Evolutionary conservation across 2,113 vertebrate genomes (phyloP), one percentile per base, ranked within the genome.

Genomic region (Periophthalmus modestus): DNA sequence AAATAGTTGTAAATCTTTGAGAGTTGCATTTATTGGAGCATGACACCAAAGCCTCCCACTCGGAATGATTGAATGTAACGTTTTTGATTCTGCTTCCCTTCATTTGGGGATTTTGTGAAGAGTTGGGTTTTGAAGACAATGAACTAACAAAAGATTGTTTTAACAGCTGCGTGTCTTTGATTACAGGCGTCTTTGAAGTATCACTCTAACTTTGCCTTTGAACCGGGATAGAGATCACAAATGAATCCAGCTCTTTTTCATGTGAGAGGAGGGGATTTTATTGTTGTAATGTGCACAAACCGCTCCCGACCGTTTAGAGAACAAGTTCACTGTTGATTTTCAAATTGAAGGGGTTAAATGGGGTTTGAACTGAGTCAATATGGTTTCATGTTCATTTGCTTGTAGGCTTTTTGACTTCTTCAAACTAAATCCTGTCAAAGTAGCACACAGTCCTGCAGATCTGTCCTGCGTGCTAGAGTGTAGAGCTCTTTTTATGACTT

Each of bases 151-250:
- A 97, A 96, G 96, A 96, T 96, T 98, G 96, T 98, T 99, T 98
- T 98, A 97, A 98, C 97, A 99, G 97, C 97, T 99, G 97, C 95
- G 92, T 93, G 96, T 97, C 97, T 99, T 97, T 98, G 96, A 98
- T 98, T 98, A 95, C 94, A 92, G 89, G 93, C 94, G 90, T 95
- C 96, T 99, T 99, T 99, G 97, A 99, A 97, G 97, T 96, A 96
- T 93, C 95, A 96, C 95, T 97, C 92, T 96, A 95, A 96, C 94
- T 96, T 94, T 93, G 95, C 95, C 96, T 97, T 96, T 98, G 96
- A 97, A 97, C 97, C 96, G 96, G 96, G 97, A 98, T 94, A 90
- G 95, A 96, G 97, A 98, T 99, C 97, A 98, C 95, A 98, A 98
- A 96, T 95, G 95, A 95, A 95, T 94, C 89, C 94, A 95, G 95